Percentiles rank a stretch among this genome's conserved stretches.
Evolutionary conservation across 1,140 invertebrate species (phyloP).

Genomic region (Leptoteleia sp.): DNA sequence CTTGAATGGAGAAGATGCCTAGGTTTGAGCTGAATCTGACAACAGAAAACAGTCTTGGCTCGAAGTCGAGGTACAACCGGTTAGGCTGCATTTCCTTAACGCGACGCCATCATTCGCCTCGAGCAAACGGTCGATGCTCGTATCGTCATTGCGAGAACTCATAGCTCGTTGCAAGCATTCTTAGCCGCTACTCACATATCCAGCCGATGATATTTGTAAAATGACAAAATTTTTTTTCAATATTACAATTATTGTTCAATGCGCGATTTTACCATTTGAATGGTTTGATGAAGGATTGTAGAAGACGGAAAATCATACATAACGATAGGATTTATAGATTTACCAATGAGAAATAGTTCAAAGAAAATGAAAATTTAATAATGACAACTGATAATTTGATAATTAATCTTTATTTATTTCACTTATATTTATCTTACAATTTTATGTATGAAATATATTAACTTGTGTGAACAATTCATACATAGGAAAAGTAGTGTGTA

Average conservation of each 20-base stretch:
- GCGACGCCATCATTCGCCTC: constrained; percentile 66
- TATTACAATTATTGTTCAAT: too few relatives aligned
- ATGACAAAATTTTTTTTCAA: constrained; percentile 21
- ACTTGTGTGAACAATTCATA: too few relatives aligned
- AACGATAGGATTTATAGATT: too few relatives aligned
- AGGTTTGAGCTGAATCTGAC: constrained; percentile 57
- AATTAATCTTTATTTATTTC: too few relatives aligned
- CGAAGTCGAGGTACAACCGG: constrained; percentile 70
- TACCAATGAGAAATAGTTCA: too few relatives aligned
- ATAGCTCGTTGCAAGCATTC: constrained; percentile 51
- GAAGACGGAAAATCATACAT: background rate
- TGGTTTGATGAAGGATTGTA: constrained; percentile 9
- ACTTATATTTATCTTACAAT: too few relatives aligned
- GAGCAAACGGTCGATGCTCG: constrained; percentile 64
- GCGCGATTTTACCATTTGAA: background rate
- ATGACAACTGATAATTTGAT: too few relatives aligned
- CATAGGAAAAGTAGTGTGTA: too few relatives aligned
- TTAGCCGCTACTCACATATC: constrained; percentile 25
- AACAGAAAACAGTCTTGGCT: constrained; percentile 54
- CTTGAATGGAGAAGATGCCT: constrained; percentile 55
- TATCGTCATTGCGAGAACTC: constrained; percentile 49
- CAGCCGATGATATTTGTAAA: constrained; percentile 9
- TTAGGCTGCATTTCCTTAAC: constrained; percentile 75
- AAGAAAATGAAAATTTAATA: too few relatives aligned
- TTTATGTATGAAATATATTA: too few relatives aligned